phyloP scores from a whole-genome alignment of 2,113 vertebrate genomes.

The Oreocharis arfaki region DNA sequence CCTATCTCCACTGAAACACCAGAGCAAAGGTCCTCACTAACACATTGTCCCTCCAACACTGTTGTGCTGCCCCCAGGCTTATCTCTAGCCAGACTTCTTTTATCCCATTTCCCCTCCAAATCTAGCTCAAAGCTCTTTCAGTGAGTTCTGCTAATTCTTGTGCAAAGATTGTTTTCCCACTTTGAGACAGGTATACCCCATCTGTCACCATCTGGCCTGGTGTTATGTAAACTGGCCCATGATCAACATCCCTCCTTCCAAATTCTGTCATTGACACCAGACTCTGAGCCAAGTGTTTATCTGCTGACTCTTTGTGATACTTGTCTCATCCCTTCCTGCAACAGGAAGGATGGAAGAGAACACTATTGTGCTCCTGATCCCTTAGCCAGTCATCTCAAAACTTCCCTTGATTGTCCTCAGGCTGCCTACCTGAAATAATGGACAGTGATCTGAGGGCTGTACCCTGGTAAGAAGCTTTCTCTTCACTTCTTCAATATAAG shows the following conservation, averaged over 20 bases:
- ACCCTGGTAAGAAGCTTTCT: background rate
- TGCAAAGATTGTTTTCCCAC: background rate
- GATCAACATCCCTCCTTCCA: accelerated
- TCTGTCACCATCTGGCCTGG: background rate
- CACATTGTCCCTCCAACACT: background rate
- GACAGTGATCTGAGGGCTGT: background rate
- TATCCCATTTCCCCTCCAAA: background rate
- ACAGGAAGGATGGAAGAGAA: background rate
- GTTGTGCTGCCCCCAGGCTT: background rate
- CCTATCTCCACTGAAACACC: background rate
- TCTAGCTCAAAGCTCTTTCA: background rate
- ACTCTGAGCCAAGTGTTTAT: background rate
- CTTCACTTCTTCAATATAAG: background rate
- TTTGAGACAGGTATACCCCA: background rate
- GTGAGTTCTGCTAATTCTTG: background rate
- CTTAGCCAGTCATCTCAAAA: background rate
- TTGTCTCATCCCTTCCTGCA: background rate
- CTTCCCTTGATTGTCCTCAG: background rate
- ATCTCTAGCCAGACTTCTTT: background rate
- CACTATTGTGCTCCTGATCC: background rate
- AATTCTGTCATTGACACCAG: background rate
- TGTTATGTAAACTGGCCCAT: background rate
- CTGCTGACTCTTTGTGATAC: background rate
- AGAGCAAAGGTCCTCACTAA: background rate
- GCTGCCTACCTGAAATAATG: background rate